A percentile compares a stretch with the other conserved stretches of the same genome.
Conservation (phyloP, 2,113 vertebrate species). For the Charadrius vociferus region DNA sequence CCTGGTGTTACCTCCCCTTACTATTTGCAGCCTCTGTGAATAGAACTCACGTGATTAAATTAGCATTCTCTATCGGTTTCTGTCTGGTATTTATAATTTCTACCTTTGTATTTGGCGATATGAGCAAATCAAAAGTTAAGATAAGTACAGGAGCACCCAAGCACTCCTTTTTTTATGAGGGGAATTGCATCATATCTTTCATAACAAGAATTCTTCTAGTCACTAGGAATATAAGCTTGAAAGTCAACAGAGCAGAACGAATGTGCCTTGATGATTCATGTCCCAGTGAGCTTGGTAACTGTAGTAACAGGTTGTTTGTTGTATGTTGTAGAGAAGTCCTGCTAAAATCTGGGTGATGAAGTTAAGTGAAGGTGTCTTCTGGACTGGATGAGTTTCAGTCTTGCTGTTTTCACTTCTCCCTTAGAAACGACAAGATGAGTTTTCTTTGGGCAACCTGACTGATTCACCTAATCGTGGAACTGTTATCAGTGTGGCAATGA, state of each 20-base stretch:
- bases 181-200: neutral
- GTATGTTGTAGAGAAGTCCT: neutral
- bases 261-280: conserved; percentile 42
- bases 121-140: neutral
- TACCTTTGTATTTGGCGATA: neutral
- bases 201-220: neutral
- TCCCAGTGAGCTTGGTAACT: conserved; percentile 21
- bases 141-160: neutral
- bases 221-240: neutral
- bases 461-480: neutral
- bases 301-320: conserved; percentile 7
- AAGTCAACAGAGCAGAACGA: conserved; percentile 18
- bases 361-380: neutral
- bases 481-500: neutral
- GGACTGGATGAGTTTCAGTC: neutral
- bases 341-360: neutral
- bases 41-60: neutral
- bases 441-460: neutral
- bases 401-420: neutral
- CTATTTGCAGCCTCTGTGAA: neutral
- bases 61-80: neutral
- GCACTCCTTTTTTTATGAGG: neutral
- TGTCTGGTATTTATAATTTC: neutral
- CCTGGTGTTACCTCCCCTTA: neutral
- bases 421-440: neutral